phyloP scores from a whole-genome alignment of 2,113 vertebrate species.

The Apodemus speciosus region DNA sequence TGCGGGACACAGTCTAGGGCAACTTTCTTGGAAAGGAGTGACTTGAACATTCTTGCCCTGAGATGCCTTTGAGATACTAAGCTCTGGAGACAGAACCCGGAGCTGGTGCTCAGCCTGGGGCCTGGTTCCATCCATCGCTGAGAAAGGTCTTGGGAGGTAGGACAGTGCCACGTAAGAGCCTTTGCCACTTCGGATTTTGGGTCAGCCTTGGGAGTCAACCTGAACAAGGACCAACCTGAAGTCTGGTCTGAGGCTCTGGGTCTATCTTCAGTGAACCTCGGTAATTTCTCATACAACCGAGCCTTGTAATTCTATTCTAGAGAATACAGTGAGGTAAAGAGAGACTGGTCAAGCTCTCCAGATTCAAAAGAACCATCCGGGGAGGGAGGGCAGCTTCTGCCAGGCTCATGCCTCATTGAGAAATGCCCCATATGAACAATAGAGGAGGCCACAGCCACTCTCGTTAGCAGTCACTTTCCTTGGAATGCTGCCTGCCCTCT shows the following conservation, averaged over 20 bases:
- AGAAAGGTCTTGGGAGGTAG: not conserved
- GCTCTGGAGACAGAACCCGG: not conserved
- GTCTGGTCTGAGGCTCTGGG: not conserved
- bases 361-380: not conserved
- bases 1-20: no score
- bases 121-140: not conserved
- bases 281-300: not conserved
- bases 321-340: not conserved
- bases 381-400: not conserved
- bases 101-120: no score
- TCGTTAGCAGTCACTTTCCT: no score
- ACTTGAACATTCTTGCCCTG: not conserved
- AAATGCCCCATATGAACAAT: not conserved
- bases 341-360: not conserved
- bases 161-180: no score
- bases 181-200: not conserved
- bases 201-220: not conserved
- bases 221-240: not conserved
- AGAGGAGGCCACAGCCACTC: not conserved
- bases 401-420: not conserved
- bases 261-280: not conserved
- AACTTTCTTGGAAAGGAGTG: accelerated
- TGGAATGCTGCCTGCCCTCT: not conserved
- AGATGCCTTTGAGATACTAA: not conserved
- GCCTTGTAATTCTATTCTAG: not conserved